Percentiles rank a stretch among this genome's conserved stretches.
Conservation (phyloP, 2,888 invertebrate genomes). For the Sympetrum striolatum region DNA sequence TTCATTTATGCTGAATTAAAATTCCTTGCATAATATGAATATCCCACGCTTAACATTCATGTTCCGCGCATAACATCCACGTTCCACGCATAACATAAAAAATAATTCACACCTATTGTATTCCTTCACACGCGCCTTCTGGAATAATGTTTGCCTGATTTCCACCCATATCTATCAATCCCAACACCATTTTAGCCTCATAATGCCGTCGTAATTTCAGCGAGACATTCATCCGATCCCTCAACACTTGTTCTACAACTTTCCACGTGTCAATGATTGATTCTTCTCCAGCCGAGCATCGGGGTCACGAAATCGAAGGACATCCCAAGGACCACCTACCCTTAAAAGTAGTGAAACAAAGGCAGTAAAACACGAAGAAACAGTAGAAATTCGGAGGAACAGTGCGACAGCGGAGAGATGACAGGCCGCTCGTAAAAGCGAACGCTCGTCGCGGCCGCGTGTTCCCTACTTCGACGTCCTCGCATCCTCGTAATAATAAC, state of each 20-base stretch:
- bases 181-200: neutral
- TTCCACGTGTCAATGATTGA: neutral
- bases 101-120: no score
- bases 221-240: neutral
- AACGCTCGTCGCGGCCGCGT: neutral
- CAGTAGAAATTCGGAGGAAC: neutral
- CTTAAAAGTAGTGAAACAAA: neutral
- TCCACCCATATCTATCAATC: neutral
- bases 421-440: neutral
- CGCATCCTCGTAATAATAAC: neutral
- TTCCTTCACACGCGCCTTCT: no score
- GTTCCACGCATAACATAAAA: no score
- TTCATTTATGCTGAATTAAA: no score
- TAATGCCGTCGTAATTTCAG: constrained; percentile 3
- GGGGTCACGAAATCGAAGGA: neutral
- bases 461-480: neutral
- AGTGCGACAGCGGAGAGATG: neutral
- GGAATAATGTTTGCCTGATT: neutral
- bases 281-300: neutral
- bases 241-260: neutral
- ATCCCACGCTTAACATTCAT: no score
- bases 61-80: no score
- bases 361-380: neutral
- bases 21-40: no score
- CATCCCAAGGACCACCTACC: neutral